Evolutionary conservation across 2,797 vertebrate genomes (phyloP).

Genomic region (Crenuchus spilurus): DNA sequence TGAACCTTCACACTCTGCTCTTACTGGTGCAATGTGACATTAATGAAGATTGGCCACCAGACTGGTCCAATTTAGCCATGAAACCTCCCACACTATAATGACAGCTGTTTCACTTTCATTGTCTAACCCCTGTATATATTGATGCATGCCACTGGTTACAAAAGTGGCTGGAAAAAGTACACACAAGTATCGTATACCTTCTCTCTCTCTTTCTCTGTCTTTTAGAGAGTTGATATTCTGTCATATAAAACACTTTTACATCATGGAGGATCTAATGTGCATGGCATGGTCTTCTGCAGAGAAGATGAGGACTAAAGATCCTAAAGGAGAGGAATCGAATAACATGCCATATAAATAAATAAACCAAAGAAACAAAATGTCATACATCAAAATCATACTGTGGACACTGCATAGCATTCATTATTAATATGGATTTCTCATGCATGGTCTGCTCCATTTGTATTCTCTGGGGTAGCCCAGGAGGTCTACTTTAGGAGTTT

Average conservation of each 20-base stretch:
- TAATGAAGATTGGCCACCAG: too few relatives aligned
- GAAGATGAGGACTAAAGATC: not conserved
- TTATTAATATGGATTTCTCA: slow-evolving; percentile 26
- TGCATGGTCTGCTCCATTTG: slow-evolving; percentile 34
- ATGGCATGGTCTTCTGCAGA: not conserved
- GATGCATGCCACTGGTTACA: too few relatives aligned
- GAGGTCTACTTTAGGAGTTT: not conserved
- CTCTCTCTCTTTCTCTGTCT: slow-evolving; percentile 21
- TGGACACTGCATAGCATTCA: slow-evolving; percentile 10
- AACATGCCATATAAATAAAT: too few relatives aligned
- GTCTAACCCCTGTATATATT: too few relatives aligned
- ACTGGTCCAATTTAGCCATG: too few relatives aligned
- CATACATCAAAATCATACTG: slow-evolving; percentile 17
- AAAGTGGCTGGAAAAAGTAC: too few relatives aligned
- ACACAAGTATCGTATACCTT: not conserved
- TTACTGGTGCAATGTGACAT: too few relatives aligned
- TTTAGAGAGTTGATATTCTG: slow-evolving; percentile 29
- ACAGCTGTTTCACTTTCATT: too few relatives aligned
- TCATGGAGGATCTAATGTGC: slow-evolving; percentile 7
- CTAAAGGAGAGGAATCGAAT: slow-evolving; percentile 18
- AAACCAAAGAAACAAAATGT: slow-evolving; percentile 12
- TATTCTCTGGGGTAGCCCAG: not conserved
- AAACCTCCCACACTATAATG: too few relatives aligned
- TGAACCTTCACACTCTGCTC: too few relatives aligned
- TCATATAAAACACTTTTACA: not conserved